phyloP scores from a whole-genome alignment of 1,140 invertebrate genomes.

The Melitaea cinxia region DNA sequence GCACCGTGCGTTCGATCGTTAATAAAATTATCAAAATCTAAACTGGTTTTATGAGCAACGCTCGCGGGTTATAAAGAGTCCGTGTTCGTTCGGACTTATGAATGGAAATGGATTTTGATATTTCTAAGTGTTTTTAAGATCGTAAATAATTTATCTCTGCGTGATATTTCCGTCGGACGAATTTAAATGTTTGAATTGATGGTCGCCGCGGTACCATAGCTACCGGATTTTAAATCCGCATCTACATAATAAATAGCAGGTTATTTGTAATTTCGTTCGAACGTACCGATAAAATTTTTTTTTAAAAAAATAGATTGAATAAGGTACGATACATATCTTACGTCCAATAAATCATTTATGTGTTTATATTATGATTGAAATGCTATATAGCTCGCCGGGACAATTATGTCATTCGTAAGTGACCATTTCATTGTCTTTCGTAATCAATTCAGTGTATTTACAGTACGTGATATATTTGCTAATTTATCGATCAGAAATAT shows the following conservation, averaged over 20 bases:
- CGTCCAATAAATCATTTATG: slow-evolving; percentile 22
- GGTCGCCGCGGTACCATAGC: slow-evolving; percentile 53
- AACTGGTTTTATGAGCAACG: slow-evolving; percentile 75
- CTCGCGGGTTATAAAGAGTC: slow-evolving; percentile 60
- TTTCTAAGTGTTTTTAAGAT: slow-evolving; percentile 76
- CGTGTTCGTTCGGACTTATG: slow-evolving; percentile 67
- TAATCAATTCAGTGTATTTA: slow-evolving; percentile 25
- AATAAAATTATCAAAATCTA: slow-evolving; percentile 82
- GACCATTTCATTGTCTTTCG: slow-evolving; percentile 32
- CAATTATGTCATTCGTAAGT: slow-evolving; percentile 28
- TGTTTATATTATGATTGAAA: slow-evolving; percentile 17
- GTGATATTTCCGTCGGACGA: slow-evolving; percentile 76
- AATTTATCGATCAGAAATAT: slow-evolving; percentile 7
- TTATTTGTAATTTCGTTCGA: slow-evolving; percentile 46
- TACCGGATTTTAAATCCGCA: slow-evolving; percentile 70
- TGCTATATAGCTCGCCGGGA: slow-evolving; percentile 16
- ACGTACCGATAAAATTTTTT: slow-evolving; percentile 37
- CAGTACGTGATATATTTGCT: slow-evolving; percentile 25
- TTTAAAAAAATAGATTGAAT: slow-evolving; percentile 24
- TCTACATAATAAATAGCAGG: slow-evolving; percentile 50
- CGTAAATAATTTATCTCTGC: slow-evolving; percentile 78
- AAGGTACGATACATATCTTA: slow-evolving; percentile 20
- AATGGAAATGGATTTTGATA: slow-evolving; percentile 80
- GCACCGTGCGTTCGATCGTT: slow-evolving; percentile 73
- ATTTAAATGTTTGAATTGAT: slow-evolving; percentile 69